Conservation (phyloP, 2,888 invertebrate genomes). For the Automeris io region DNA sequence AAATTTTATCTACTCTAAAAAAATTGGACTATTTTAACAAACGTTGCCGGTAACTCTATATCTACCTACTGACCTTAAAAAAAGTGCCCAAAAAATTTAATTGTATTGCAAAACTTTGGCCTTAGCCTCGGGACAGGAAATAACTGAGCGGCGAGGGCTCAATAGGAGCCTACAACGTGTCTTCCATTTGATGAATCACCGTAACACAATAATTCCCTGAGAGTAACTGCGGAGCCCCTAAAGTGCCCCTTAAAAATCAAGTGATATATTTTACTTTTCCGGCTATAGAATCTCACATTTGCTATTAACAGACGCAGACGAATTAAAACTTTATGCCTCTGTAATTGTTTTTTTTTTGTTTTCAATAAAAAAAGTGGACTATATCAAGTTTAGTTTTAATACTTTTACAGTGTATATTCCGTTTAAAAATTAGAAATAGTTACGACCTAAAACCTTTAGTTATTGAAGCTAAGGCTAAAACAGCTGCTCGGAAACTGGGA, state of each 20-base stretch:
- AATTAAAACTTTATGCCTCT: slow-evolving; percentile 6
- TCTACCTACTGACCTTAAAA: slow-evolving; percentile 57
- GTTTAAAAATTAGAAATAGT: background rate
- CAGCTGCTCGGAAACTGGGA: too few species aligned
- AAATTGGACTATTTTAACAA: slow-evolving; percentile 39
- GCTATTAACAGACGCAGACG: slow-evolving; percentile 4
- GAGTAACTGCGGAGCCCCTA: slow-evolving; percentile 49
- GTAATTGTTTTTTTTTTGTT: too few species aligned
- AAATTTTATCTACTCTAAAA: slow-evolving; percentile 42
- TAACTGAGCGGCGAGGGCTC: slow-evolving; percentile 58
- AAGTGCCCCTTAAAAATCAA: slow-evolving; percentile 72
- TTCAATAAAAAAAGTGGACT: too few species aligned
- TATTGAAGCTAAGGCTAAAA: too few species aligned
- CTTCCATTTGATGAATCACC: slow-evolving; percentile 68
- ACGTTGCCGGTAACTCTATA: slow-evolving; percentile 53
- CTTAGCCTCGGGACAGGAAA: slow-evolving; percentile 61
- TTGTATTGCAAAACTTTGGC: slow-evolving; percentile 60
- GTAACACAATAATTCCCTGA: slow-evolving; percentile 69
- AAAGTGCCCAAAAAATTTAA: slow-evolving; percentile 52
- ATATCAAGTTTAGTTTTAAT: too few species aligned
- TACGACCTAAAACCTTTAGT: background rate
- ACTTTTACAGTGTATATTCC: background rate
- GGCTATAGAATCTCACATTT: slow-evolving; percentile 27
- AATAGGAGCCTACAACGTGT: slow-evolving; percentile 62
- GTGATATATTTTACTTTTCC: slow-evolving; percentile 68